A percentile compares a stretch with the other conserved stretches of the same genome.
Evolutionary conservation across 2,888 invertebrate genomes (phyloP).

Genomic region (Dryobotodes eremita): DNA sequence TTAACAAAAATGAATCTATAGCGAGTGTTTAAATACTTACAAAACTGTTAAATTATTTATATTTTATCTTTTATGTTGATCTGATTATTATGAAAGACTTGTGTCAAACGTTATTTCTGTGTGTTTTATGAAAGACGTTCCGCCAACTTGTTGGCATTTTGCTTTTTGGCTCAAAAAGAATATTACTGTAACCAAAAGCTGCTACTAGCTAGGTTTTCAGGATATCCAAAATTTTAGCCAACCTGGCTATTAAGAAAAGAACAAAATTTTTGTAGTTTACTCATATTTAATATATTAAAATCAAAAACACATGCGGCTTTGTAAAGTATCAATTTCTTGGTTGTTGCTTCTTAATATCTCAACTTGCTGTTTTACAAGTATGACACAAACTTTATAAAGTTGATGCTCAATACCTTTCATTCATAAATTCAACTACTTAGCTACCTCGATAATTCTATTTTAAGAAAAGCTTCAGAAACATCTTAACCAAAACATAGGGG

Average conservation of each 20-base stretch:
- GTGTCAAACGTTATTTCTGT: neutral
- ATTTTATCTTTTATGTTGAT: slow-evolving; percentile 32
- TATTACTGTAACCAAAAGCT: neutral
- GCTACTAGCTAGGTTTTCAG: neutral
- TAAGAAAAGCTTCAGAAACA: neutral
- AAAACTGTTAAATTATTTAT: slow-evolving; percentile 54
- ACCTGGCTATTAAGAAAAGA: neutral
- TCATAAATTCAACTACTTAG: neutral
- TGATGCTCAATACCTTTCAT: neutral
- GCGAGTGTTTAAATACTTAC: slow-evolving; percentile 46
- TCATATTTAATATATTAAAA: neutral
- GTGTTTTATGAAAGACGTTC: neutral
- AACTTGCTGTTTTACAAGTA: neutral
- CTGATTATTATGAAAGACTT: slow-evolving; percentile 43
- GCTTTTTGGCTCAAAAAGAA: neutral
- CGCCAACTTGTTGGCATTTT: neutral
- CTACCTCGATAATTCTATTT: neutral
- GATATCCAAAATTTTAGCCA: too few species aligned
- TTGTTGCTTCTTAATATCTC: neutral
- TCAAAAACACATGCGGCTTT: neutral
- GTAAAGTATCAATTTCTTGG: neutral
- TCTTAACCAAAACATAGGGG: too few species aligned
- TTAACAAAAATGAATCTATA: slow-evolving; percentile 56
- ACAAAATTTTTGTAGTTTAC: neutral
- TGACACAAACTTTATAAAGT: neutral